Percentiles rank a stretch among this genome's conserved stretches.
Evolutionary conservation across 1,140 invertebrate genomes (phyloP).

Genomic region (Gonatopus flavifemur): DNA sequence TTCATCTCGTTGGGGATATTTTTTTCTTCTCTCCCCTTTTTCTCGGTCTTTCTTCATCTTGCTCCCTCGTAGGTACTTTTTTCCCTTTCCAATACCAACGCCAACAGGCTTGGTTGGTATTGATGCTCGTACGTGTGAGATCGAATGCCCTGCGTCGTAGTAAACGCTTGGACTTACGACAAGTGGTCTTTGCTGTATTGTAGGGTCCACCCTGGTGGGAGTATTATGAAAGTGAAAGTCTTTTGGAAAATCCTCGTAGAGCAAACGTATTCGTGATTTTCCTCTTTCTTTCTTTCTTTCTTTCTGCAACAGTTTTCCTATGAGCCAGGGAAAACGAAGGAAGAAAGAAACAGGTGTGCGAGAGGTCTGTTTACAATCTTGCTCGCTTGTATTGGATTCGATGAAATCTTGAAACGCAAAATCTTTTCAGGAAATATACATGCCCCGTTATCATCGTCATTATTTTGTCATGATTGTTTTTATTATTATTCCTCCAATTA

Average conservation of each 20-base stretch:
- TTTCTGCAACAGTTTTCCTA: too few species aligned
- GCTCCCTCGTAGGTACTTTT: constrained; percentile 17
- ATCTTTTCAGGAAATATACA: too few species aligned
- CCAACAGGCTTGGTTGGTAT: constrained; percentile 25
- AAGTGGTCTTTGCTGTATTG: constrained; percentile 9
- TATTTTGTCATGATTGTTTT: too few species aligned
- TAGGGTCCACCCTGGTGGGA: background rate
- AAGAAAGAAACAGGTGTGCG: too few species aligned
- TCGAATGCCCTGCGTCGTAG: constrained; percentile 13
- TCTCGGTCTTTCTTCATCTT: constrained; percentile 19
- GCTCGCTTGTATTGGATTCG: too few species aligned
- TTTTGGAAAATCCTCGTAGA: constrained; percentile 34
- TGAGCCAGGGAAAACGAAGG: too few species aligned
- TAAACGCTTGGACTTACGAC: background rate
- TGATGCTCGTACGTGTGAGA: constrained; percentile 4
- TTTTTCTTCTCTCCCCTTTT: constrained; percentile 5
- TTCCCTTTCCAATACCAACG: constrained; percentile 8
- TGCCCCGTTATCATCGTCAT: too few species aligned
- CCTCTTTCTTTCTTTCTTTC: too few species aligned
- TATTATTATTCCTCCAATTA: too few species aligned
- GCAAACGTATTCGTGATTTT: too few species aligned
- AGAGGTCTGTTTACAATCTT: too few species aligned
- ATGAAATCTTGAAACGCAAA: too few species aligned
- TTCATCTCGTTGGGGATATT: background rate
- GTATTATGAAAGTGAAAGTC: constrained; percentile 32